A percentile compares a stretch with the other conserved stretches of the same genome.
These are phyloP conservation scores for Climacteris rufus DNA, from an alignment of 2,113 vertebrate species.

Conservation along the genomic window DNA sequence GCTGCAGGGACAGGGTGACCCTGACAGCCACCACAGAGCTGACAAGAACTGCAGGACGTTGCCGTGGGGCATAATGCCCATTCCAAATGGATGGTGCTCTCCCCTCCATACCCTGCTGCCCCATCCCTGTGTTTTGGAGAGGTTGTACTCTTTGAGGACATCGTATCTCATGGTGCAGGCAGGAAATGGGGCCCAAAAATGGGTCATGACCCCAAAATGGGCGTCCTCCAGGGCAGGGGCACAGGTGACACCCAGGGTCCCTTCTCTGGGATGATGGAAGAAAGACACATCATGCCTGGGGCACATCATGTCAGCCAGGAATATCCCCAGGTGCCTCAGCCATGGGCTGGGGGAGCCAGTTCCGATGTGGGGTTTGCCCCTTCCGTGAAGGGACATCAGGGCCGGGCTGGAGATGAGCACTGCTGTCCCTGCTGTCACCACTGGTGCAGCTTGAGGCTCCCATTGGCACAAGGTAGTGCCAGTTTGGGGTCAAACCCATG, in stretches of 20 bases:
- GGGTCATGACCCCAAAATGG: not conserved
- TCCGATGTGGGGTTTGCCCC: accelerated
- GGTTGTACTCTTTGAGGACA: not conserved
- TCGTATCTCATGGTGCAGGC: accelerated
- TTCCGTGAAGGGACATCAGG: not conserved
- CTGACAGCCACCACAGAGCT: not conserved
- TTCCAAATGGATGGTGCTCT: not conserved
- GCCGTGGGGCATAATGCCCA: accelerated
- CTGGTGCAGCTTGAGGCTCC: not conserved
- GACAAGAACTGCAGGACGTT: not conserved
- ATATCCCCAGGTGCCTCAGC: accelerated
- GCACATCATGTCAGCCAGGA: not conserved
- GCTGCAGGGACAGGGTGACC: accelerated
- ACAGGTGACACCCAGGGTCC: not conserved
- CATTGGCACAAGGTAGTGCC: accelerated
- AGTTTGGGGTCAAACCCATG: not conserved
- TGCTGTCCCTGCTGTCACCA: not conserved
- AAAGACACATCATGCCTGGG: accelerated
- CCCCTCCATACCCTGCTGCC: not conserved
- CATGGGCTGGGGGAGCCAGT: accelerated
- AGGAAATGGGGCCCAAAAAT: not conserved
- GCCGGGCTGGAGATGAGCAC: not conserved
- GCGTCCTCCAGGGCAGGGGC: not conserved
- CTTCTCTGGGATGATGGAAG: not conserved
- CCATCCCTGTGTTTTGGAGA: not conserved